Evolutionary conservation across 2,888 invertebrate genomes (phyloP).

Genomic region (Leptopilina myrica): DNA sequence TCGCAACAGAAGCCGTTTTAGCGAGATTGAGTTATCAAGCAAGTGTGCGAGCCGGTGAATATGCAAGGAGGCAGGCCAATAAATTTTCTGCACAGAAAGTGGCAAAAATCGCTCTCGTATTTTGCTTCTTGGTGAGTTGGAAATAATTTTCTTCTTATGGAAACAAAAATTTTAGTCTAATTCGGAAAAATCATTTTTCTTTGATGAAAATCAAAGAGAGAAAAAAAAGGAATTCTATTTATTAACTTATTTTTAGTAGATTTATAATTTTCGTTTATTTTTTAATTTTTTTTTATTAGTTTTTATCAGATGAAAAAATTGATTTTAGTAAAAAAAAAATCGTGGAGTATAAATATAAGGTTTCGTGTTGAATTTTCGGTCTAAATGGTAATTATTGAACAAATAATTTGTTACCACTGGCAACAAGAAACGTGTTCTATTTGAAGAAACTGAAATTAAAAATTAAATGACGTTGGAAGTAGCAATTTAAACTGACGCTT

Average conservation of each 20-base stretch:
- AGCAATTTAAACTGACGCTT: too few relatives aligned
- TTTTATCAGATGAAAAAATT: too few relatives aligned
- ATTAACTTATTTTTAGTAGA: neutral
- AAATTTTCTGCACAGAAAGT: constrained; percentile 87
- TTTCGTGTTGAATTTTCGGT: constrained; percentile 15
- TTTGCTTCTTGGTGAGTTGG: constrained; percentile 87
- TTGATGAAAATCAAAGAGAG: too few relatives aligned
- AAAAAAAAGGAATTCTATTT: too few relatives aligned
- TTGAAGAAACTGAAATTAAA: neutral
- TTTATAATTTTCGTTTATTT: neutral
- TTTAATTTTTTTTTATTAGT: too few relatives aligned
- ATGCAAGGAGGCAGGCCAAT: constrained; percentile 85
- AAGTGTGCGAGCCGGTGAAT: constrained; percentile 89
- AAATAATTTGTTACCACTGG: constrained; percentile 25
- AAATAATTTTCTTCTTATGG: neutral
- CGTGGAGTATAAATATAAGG: neutral
- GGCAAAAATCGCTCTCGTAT: constrained; percentile 89
- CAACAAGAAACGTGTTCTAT: neutral
- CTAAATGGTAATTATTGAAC: constrained; percentile 26
- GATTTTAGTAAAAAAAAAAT: too few relatives aligned
- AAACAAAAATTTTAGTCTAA: too few relatives aligned
- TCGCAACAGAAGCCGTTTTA: constrained; percentile 94
- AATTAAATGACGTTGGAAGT: too few relatives aligned
- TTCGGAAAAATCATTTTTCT: too few relatives aligned
- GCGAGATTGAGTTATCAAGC: constrained; percentile 97